Evolutionary conservation across 2,888 invertebrate genomes (phyloP).

Genomic region (Pharmacophagus antenor): DNA sequence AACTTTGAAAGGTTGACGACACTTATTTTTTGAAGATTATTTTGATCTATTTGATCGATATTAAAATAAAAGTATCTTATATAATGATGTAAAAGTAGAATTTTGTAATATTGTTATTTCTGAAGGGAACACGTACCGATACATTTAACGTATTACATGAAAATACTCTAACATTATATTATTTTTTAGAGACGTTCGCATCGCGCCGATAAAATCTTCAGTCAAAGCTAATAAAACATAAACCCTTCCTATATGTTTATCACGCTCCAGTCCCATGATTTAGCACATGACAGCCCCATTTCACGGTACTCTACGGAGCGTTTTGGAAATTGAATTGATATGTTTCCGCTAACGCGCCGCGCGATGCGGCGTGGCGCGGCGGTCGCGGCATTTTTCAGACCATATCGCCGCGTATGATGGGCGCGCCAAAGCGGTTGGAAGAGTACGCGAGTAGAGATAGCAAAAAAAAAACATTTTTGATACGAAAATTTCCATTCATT

Average conservation of each 20-base stretch:
- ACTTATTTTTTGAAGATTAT: too few species aligned
- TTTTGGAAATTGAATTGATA: constrained; percentile 78
- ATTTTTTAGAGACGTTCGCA: neutral
- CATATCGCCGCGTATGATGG: constrained; percentile 73
- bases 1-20: neutral
- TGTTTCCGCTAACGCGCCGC: constrained; percentile 73
- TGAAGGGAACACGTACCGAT: too few species aligned
- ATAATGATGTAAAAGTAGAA: too few species aligned
- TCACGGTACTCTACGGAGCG: constrained; percentile 57
- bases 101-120: too few species aligned
- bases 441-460: constrained; percentile 51
- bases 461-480: constrained; percentile 32
- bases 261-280: constrained; percentile 64
- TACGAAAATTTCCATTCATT: neutral
- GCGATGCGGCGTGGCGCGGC: constrained; percentile 42
- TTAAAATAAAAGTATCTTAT: too few species aligned
- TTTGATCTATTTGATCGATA: too few species aligned
- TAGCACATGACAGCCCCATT: constrained; percentile 66
- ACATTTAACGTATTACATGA: neutral
- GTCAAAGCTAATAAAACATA: constrained; percentile 72
- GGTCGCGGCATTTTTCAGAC: constrained; percentile 67
- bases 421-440: constrained; percentile 67
- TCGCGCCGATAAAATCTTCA: constrained; percentile 46
- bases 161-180: neutral
- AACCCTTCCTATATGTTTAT: constrained; percentile 74